phyloP scores from a whole-genome alignment of 2,113 vertebrate genomes.

The Buteo buteo region DNA sequence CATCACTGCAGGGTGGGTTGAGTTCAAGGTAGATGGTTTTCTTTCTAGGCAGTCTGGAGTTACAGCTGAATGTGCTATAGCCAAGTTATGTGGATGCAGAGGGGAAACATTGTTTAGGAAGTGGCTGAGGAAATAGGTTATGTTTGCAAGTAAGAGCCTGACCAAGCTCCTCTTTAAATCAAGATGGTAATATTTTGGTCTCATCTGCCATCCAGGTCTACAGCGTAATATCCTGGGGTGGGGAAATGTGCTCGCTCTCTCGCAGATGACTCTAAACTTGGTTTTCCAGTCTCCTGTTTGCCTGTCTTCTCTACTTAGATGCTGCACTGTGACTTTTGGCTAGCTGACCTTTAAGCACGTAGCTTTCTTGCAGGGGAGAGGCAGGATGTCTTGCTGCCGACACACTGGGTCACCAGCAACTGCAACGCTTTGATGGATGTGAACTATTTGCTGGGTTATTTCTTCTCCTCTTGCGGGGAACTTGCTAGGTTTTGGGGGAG shows the following conservation, averaged over 20 bases:
- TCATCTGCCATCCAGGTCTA: neutral
- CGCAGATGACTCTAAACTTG: neutral
- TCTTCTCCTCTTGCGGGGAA: neutral
- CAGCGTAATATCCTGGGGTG: neutral
- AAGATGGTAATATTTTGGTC: neutral
- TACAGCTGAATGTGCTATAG: neutral
- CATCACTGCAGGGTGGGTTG: neutral
- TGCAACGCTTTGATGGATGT: neutral
- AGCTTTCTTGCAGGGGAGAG: neutral
- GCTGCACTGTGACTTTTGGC: neutral
- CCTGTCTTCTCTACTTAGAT: neutral
- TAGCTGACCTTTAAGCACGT: neutral
- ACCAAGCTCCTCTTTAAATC: neutral
- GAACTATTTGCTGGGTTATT: neutral
- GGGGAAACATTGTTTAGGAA: neutral
- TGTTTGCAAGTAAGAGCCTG: neutral
- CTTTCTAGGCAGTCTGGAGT: neutral
- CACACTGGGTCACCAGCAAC: neutral
- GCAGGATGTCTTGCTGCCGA: neutral
- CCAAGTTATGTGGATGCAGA: neutral
- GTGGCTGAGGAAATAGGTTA: neutral
- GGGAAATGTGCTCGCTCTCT: accelerated
- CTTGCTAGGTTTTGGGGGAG: neutral
- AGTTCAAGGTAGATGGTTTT: neutral
- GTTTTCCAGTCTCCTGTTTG: neutral